phyloP scores from a whole-genome alignment of 2,113 vertebrate genomes.

The Channa argus region DNA sequence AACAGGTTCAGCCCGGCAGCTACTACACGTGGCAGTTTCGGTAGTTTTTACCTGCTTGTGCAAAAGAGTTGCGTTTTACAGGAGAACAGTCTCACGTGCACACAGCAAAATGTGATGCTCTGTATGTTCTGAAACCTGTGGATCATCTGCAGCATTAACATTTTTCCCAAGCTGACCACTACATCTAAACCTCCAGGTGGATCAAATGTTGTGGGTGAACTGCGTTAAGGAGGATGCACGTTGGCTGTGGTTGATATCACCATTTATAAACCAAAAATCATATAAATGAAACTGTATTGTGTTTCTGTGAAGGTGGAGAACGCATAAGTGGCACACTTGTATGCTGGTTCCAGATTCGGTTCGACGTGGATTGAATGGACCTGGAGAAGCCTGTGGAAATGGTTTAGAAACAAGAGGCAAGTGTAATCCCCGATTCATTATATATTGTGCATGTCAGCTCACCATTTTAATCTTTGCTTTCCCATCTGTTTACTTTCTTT shows the following conservation, averaged over 20 bases:
- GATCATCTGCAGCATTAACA: too few relatives aligned
- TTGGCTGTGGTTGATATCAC: not conserved
- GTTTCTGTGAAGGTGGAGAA: slow-evolving; percentile 88
- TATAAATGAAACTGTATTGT: slow-evolving; percentile 2
- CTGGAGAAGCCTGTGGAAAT: slow-evolving; percentile 87
- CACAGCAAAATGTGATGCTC: too few relatives aligned
- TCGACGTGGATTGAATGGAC: slow-evolving; percentile 79
- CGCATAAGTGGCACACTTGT: slow-evolving; percentile 91
- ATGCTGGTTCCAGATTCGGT: slow-evolving; percentile 89
- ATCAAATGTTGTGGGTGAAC: not conserved
- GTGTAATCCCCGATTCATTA: slow-evolving; percentile 34
- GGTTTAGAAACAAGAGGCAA: slow-evolving; percentile 94
- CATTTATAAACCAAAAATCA: not conserved
- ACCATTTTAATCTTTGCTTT: slow-evolving; percentile 8
- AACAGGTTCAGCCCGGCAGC: too few relatives aligned
- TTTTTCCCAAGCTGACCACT: too few relatives aligned
- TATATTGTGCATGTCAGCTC: slow-evolving; percentile 24
- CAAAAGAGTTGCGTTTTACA: too few relatives aligned
- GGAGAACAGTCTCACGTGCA: too few relatives aligned
- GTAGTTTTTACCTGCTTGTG: too few relatives aligned
- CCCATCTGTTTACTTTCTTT: slow-evolving; percentile 17
- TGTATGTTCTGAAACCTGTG: too few relatives aligned
- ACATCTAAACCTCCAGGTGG: too few relatives aligned
- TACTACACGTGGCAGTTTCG: too few relatives aligned
- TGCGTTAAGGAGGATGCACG: too few relatives aligned